Evolutionary conservation across 2,888 invertebrate species (phyloP).

Genomic region (Cheilosia grossa): DNA sequence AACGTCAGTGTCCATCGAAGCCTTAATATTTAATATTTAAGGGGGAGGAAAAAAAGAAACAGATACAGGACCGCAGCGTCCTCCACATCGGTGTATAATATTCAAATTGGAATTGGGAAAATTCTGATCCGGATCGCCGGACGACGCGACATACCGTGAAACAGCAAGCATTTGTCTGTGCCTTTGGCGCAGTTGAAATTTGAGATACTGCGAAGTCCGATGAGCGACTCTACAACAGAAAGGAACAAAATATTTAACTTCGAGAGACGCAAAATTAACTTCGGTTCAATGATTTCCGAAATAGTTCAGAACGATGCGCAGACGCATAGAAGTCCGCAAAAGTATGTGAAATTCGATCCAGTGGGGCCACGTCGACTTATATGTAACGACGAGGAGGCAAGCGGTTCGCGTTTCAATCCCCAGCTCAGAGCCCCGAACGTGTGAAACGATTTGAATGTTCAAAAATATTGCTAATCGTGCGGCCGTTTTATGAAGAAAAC

Average conservation of each 20-base stretch:
- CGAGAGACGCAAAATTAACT: constrained; percentile 30
- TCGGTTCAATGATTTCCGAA: constrained; percentile 36
- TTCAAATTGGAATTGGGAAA: constrained; percentile 16
- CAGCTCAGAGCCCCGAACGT: too few species aligned
- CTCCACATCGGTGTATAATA: not conserved
- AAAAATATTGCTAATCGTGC: too few species aligned
- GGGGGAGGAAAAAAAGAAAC: not conserved
- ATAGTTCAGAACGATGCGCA: constrained; percentile 26
- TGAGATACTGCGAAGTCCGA: constrained; percentile 26
- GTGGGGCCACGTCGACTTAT: constrained; percentile 20
- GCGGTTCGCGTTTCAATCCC: too few species aligned
- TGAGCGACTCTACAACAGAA: not conserved
- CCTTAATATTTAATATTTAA: not conserved
- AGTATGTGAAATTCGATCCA: constrained; percentile 34
- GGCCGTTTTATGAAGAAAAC: too few species aligned
- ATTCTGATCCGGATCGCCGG: constrained; percentile 22
- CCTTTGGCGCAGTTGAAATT: constrained; percentile 43
- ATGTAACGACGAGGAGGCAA: not conserved
- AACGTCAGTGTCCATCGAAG: constrained; percentile 43
- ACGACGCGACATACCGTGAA: constrained; percentile 67
- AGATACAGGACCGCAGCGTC: not conserved
- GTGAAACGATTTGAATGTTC: too few species aligned
- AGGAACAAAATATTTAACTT: constrained; percentile 19
- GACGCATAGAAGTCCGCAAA: constrained; percentile 1
- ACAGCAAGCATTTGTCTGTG: constrained; percentile 41